Conservation (phyloP, 2,113 vertebrate genomes). For the Hepsetus odoe region DNA sequence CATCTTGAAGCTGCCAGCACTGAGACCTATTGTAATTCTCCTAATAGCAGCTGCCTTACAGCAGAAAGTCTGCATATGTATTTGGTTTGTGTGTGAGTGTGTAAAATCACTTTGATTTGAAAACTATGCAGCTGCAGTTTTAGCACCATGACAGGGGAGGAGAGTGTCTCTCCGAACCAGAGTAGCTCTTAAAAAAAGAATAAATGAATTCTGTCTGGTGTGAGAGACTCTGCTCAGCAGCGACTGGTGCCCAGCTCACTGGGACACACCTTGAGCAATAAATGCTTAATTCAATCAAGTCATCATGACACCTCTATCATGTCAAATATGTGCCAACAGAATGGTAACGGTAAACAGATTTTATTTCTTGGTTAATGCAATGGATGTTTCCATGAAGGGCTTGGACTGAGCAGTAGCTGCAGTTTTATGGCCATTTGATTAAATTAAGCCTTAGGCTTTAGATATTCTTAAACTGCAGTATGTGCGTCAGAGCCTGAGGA, state of each 20-base stretch:
- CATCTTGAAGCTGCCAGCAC: conserved; percentile 59
- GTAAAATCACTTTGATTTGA: neutral
- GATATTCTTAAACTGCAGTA: conserved; percentile 31
- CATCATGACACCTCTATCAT: conserved; percentile 21
- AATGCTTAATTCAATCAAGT: conserved; percentile 32
- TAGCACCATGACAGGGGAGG: neutral
- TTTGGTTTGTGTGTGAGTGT: conserved; percentile 8
- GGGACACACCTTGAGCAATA: neutral
- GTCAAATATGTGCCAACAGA: conserved; percentile 23
- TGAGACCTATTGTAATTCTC: conserved; percentile 48
- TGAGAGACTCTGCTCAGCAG: neutral
- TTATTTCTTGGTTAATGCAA: conserved; percentile 37
- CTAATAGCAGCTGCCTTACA: conserved; percentile 35
- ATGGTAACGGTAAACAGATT: conserved; percentile 21
- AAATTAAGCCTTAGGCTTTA: conserved; percentile 42
- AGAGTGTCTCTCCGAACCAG: conserved; percentile 5
- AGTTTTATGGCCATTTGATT: conserved; percentile 46
- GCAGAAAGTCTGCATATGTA: conserved; percentile 24
- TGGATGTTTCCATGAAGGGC: conserved; percentile 33
- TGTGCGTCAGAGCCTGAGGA: conserved; percentile 34
- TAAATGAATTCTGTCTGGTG: neutral
- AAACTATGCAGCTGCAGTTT: neutral
- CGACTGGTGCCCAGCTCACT: too few species aligned
- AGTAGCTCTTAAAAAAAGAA: conserved; percentile 22
- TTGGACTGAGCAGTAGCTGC: conserved; percentile 28